A percentile compares a stretch with the other conserved stretches of the same genome.
Conservation (phyloP, 2,888 invertebrate species). For the Serrognathus titanus region DNA sequence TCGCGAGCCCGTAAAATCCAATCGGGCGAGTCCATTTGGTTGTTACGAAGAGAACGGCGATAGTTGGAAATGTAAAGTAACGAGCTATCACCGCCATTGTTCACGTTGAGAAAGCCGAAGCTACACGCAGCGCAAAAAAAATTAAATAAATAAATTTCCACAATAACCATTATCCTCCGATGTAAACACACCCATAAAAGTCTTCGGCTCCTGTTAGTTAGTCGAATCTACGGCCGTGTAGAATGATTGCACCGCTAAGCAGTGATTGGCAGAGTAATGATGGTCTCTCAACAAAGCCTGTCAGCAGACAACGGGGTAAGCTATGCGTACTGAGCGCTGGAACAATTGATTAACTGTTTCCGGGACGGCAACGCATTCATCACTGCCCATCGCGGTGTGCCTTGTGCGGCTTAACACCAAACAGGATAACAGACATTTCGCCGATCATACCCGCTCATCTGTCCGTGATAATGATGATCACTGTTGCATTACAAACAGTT, state of each 20-base stretch:
- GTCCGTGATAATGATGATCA: neutral
- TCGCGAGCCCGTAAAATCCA: too few species aligned
- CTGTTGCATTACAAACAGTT: neutral
- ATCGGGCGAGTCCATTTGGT: too few species aligned
- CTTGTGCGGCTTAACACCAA: slow-evolving; percentile 17
- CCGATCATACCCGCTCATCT: slow-evolving; percentile 13
- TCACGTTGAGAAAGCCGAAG: too few species aligned
- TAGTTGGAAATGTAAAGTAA: too few species aligned
- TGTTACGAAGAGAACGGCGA: too few species aligned
- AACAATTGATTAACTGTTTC: slow-evolving; percentile 50
- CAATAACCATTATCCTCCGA: slow-evolving; percentile 18
- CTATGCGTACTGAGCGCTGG: slow-evolving; percentile 37
- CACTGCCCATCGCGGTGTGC: slow-evolving; percentile 36
- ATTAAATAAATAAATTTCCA: slow-evolving; percentile 8
- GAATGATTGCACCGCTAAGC: slow-evolving; percentile 26
- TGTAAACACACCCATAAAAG: slow-evolving; percentile 21
- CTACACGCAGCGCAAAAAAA: neutral
- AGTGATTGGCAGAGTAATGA: slow-evolving; percentile 49
- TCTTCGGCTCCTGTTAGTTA: slow-evolving; percentile 16
- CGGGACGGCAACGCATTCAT: slow-evolving; percentile 46
- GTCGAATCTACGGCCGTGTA: slow-evolving; percentile 16
- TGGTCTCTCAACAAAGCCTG: slow-evolving; percentile 46
- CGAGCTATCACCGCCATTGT: too few species aligned
- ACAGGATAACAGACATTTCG: slow-evolving; percentile 13
- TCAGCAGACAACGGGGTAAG: slow-evolving; percentile 43